Conservation (phyloP, 2,888 invertebrate genomes). For the Itoplectis maculator region DNA sequence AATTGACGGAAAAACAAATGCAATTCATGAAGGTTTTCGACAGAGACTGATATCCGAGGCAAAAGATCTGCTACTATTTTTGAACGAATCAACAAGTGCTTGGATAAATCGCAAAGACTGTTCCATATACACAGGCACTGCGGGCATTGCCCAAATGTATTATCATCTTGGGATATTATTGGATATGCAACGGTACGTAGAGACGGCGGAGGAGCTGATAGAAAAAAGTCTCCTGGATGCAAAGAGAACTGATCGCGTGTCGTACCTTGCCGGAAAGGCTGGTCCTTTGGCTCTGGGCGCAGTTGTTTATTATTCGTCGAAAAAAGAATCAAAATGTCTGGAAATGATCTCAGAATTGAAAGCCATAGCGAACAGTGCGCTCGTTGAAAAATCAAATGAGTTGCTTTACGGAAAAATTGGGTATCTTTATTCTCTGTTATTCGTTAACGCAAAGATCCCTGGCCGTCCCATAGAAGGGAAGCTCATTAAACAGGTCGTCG, state of each 20-base stretch:
- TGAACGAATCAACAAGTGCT: conserved; percentile 84
- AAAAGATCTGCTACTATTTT: conserved; percentile 83
- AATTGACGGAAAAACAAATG: conserved; percentile 62
- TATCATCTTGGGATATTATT: conserved; percentile 85
- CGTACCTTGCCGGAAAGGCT: conserved; percentile 89
- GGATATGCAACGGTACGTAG: conserved; percentile 75
- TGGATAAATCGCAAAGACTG: conserved; percentile 85
- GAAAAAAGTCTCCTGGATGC: conserved; percentile 80
- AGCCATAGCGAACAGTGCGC: conserved; percentile 86
- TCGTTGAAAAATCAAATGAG: conserved; percentile 90
- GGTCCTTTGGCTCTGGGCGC: conserved; percentile 89
- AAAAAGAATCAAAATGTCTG: conserved; percentile 85
- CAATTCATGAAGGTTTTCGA: conserved; percentile 85
- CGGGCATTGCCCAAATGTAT: conserved; percentile 90
- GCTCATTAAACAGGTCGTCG: conserved; percentile 84
- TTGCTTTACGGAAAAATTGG: conserved; percentile 94
- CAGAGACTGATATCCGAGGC: conserved; percentile 84
- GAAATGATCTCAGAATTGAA: conserved; percentile 86
- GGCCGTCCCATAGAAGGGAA: conserved; percentile 87
- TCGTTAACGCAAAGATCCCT: conserved; percentile 89
- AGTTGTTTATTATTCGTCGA: conserved; percentile 87
- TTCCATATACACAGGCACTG: conserved; percentile 91
- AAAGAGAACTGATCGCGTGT: conserved; percentile 85
- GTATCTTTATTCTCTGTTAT: conserved; percentile 92
- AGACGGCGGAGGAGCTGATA: conserved; percentile 84